Base-by-base conservation (phyloP, 2,113 vertebrate genomes). In the Engystomops pustulosus region DNA sequence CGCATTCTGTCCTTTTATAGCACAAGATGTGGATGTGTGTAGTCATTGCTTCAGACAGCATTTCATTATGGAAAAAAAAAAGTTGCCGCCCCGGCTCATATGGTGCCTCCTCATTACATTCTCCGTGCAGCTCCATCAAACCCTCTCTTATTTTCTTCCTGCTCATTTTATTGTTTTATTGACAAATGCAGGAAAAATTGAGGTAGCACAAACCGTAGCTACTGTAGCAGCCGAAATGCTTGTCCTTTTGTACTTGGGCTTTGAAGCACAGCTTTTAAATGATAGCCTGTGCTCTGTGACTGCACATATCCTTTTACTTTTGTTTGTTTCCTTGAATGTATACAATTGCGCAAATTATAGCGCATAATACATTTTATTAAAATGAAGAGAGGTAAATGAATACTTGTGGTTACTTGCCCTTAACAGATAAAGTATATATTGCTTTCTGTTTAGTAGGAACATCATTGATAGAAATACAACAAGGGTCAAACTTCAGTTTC, bases 201-300 rank as follows among this genome's bases (percentile, higher is more conserved):
- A 68, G 38, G 60, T 8, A 67, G 49, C 41, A 80, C 25, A 32
- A 80, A 67, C 58, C 44, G 25, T 80, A 49, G 32, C 60, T 80
- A 80, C 17, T 80, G n/a, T 68, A 49, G 78, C 60, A 67, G 38
- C 27, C 5, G 18, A 12, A 80, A 68, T 80, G 62, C 60, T 68
- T 80, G 41, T 80, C 62, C 60, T 68, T 80, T 80, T 80, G 60
- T 80, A 47, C 60, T 80, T 80, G 78, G 58, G 78, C 41, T 68
- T 80, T 80, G 60, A 80, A 80, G 78, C 78, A 68, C 41, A 80
- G 58, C 44, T 69, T 69, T 80, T 70, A 70, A 70, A 71, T 81
- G 67, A 60, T 60, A 44, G 62, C 44, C 67, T 70, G 70, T 81
- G 60, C 36, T 55, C 47, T 49, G 20, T 49, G 14, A 67, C 12